A percentile compares a stretch with the other conserved stretches of the same genome.
These are phyloP conservation scores for Vimba vimba DNA, from an alignment of 2,113 vertebrate species.

Conservation along the genomic window DNA sequence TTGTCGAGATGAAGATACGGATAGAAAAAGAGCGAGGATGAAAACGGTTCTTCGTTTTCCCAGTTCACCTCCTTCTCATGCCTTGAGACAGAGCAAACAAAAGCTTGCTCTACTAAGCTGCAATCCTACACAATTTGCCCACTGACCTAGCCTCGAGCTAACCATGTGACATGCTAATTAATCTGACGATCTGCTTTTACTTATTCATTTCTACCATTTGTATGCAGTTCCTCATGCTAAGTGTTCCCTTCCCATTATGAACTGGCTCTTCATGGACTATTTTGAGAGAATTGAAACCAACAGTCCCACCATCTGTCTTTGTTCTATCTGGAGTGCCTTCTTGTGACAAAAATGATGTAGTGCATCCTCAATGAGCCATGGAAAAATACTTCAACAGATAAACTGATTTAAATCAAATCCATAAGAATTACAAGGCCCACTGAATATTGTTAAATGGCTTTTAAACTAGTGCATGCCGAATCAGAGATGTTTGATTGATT, in stretches of 20 bases:
- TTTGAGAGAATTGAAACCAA: background rate
- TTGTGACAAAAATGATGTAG: constrained; percentile 36
- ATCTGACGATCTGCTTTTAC: background rate
- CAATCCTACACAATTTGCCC: background rate
- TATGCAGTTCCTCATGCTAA: background rate
- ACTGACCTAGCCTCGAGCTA: constrained; percentile 21
- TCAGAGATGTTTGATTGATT: constrained; percentile 8
- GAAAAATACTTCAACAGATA: constrained; percentile 2
- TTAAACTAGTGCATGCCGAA: background rate
- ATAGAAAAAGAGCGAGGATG: background rate
- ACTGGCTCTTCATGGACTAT: background rate
- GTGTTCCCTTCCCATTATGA: background rate
- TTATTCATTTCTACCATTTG: constrained; percentile 34
- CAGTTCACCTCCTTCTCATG: constrained; percentile 25
- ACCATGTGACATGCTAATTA: constrained; percentile 16
- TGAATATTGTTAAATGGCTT: background rate
- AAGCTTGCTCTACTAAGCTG: background rate
- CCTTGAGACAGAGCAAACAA: background rate
- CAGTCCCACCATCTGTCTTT: background rate
- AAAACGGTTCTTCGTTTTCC: background rate
- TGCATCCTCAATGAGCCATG: background rate
- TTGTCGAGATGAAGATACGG: background rate
- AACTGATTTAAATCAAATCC: background rate
- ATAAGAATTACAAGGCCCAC: background rate
- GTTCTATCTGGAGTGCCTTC: constrained; percentile 19